Conservation (phyloP, 2,113 vertebrate genomes). For the Enhydra lutris region DNA sequence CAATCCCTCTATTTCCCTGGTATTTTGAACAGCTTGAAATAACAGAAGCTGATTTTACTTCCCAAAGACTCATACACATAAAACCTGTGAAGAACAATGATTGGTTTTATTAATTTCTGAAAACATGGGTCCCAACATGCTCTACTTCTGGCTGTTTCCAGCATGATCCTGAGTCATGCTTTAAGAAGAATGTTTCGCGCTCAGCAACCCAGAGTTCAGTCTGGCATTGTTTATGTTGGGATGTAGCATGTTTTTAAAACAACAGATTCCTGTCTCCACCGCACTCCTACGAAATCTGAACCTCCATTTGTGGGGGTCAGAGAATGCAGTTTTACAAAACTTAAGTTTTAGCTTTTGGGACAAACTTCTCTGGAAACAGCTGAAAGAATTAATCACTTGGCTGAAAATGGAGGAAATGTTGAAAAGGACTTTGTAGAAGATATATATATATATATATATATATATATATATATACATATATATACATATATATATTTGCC, state of each 20-base stretch:
- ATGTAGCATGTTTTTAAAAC: not conserved
- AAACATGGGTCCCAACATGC: not conserved
- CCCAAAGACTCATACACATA: not conserved
- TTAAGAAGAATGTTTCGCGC: not conserved
- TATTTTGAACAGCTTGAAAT: conserved; percentile 7
- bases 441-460: not conserved
- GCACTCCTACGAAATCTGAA: not conserved
- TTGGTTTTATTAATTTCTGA: not conserved
- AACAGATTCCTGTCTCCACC: not conserved
- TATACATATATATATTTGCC: not conserved
- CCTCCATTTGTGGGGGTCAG: not conserved
- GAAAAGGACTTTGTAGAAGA: not conserved
- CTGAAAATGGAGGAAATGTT: not conserved
- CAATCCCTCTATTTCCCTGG: not conserved
- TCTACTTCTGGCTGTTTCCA: not conserved
- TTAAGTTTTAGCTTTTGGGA: not conserved
- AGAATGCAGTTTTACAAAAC: not conserved
- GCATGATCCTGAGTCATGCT: not conserved
- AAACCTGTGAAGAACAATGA: not conserved
- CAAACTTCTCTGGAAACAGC: not conserved
- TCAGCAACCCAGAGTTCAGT: not conserved
- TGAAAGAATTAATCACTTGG: not conserved
- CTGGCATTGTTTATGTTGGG: not conserved
- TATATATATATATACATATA: not conserved
- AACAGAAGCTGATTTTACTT: conserved; percentile 2